phyloP scores from a whole-genome alignment of 2,113 vertebrate genomes.

The Heterotilapia buettikoferi region DNA sequence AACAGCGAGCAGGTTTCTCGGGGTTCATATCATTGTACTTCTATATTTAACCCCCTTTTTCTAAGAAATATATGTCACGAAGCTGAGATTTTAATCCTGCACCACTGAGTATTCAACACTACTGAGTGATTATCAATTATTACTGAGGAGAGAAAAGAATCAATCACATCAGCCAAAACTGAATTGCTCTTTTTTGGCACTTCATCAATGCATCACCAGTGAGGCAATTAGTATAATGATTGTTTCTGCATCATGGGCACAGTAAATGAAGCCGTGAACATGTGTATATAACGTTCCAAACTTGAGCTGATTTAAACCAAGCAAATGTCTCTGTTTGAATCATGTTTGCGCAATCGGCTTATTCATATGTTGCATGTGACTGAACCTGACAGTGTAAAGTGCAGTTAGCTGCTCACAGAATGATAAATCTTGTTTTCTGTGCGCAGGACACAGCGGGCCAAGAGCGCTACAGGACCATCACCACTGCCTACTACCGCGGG shows the following conservation, averaged over 20 bases:
- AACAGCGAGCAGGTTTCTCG: neutral
- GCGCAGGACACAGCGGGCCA: slow-evolving; percentile 68
- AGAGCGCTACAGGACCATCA: slow-evolving; percentile 72
- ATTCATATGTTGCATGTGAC: neutral
- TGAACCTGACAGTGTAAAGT: neutral
- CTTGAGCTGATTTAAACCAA: neutral
- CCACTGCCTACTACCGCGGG: slow-evolving; percentile 69
- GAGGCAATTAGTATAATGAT: slow-evolving; percentile 34
- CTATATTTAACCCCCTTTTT: neutral
- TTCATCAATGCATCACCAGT: slow-evolving; percentile 29
- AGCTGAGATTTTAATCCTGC: neutral
- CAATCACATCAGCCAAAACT: slow-evolving; percentile 17
- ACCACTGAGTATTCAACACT: neutral
- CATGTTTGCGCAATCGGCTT: neutral
- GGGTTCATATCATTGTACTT: neutral
- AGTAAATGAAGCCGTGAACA: neutral
- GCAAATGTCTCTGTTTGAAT: neutral
- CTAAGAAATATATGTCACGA: neutral
- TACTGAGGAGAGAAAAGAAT: slow-evolving; percentile 8
- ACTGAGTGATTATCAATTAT: neutral
- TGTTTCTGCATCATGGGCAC: neutral
- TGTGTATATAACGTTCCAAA: neutral
- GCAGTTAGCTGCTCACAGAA: neutral
- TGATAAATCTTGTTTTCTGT: slow-evolving; percentile 9
- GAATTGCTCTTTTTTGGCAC: slow-evolving; percentile 16